A percentile compares a stretch with the other conserved stretches of the same genome.
phyloP scores from a whole-genome alignment of 2,113 vertebrate species.

The Urocitellus parryii region DNA sequence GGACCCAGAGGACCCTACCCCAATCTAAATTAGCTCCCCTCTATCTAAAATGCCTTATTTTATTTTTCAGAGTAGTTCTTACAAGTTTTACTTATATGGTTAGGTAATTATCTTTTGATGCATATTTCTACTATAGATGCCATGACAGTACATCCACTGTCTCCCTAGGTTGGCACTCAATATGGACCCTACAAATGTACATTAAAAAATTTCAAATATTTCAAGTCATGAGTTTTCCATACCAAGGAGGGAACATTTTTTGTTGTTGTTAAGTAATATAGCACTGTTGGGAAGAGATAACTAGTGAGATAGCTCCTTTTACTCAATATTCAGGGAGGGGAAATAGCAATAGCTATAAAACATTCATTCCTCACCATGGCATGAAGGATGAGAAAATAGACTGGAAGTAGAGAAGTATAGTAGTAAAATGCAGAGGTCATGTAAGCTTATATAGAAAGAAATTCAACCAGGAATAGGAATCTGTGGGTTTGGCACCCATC shows the following conservation, averaged over 20 bases:
- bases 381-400: not conserved
- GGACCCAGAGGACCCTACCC: not conserved
- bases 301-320: not conserved
- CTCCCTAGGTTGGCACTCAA: not conserved
- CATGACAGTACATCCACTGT: not conserved
- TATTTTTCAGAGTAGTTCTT: not conserved
- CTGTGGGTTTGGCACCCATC: not conserved
- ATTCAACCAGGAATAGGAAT: not conserved
- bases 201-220: conserved; percentile 5
- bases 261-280: not conserved
- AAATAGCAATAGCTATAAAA: not conserved
- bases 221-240: not conserved
- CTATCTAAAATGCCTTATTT: not conserved
- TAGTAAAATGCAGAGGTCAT: not conserved
- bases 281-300: not conserved
- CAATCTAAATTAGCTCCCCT: not conserved
- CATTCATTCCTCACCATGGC: not conserved
- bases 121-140: not conserved
- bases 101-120: not conserved
- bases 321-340: not conserved
- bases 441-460: not conserved
- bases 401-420: not conserved
- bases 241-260: not conserved
- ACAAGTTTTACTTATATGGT: not conserved
- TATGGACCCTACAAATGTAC: not conserved